phyloP scores from a whole-genome alignment of 2,797 vertebrate genomes.

The Cottoperca gobio region DNA sequence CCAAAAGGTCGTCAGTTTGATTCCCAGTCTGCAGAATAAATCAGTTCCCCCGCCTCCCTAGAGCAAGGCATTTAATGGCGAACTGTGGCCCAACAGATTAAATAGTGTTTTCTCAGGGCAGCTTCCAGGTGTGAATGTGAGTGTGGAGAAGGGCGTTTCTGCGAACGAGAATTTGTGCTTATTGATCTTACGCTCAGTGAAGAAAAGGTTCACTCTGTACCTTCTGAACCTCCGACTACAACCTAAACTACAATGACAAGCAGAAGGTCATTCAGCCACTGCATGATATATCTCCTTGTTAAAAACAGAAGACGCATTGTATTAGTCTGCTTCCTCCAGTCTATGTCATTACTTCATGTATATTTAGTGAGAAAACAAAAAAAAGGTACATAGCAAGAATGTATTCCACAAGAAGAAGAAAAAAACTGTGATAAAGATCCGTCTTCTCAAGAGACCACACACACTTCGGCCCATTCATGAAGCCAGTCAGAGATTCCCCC shows the following conservation, averaged over 20 bases:
- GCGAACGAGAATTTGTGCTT: conserved; percentile 5
- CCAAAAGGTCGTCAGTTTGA: not conserved
- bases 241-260: conserved; percentile 27
- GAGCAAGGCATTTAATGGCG: conserved; percentile 12
- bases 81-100: not conserved
- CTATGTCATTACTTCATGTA: conserved; percentile 4
- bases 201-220: conserved; percentile 10
- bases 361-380: conserved; percentile 16
- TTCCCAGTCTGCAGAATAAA: not conserved
- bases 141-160: conserved; percentile 7
- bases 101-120: conserved; percentile 16
- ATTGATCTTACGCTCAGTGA: not conserved
- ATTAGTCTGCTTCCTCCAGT: conserved; percentile 29
- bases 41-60: not conserved
- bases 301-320: conserved; percentile 23
- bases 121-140: conserved; percentile 36
- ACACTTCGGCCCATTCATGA: conserved; percentile 28
- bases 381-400: conserved; percentile 3
- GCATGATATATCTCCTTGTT: conserved; percentile 9
- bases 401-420: conserved; percentile 24
- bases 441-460: conserved; percentile 49
- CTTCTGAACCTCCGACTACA: conserved; percentile 16
- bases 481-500: conserved; percentile 33
- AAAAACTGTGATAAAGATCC: not conserved
- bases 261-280: conserved; percentile 1